phyloP scores from a whole-genome alignment of 2,888 invertebrate genomes.

The Stratiomys singularior region DNA sequence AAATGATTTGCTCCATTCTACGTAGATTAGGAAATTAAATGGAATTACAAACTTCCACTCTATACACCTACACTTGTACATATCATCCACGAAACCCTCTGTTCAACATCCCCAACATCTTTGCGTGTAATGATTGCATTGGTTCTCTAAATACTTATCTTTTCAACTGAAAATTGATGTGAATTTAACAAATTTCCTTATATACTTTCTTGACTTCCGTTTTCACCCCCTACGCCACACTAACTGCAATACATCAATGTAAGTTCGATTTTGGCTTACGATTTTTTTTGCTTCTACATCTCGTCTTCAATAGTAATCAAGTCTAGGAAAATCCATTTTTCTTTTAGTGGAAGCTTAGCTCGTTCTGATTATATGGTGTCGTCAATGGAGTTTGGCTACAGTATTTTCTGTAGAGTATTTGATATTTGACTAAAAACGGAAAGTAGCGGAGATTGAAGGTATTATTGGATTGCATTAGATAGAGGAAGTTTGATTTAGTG shows the following conservation, averaged over 20 bases:
- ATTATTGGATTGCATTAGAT: background rate
- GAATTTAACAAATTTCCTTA: slow-evolving; percentile 42
- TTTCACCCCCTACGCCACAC: background rate
- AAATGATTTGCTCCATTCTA: too few relatives aligned
- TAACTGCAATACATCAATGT: background rate
- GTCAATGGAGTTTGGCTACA: too few relatives aligned
- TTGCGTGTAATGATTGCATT: too few relatives aligned
- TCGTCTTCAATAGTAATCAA: slow-evolving; percentile 12
- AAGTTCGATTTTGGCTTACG: background rate
- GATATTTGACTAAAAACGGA: too few relatives aligned
- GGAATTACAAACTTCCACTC: too few relatives aligned
- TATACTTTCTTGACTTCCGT: background rate
- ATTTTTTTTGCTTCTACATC: background rate
- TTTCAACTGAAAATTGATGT: slow-evolving; percentile 39
- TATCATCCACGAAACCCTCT: too few relatives aligned
- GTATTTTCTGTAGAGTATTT: too few relatives aligned
- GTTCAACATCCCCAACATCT: too few relatives aligned
- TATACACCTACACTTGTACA: too few relatives aligned
- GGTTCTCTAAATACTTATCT: background rate
- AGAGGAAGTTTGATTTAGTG: too few relatives aligned
- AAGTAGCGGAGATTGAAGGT: background rate
- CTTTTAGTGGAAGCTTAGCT: background rate
- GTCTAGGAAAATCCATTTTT: slow-evolving; percentile 26
- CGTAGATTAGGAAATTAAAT: too few relatives aligned
- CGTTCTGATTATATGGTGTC: background rate